Percentiles rank a stretch among this genome's conserved stretches.
Conservation (phyloP, 1,140 invertebrate species). For the Thalassaphorura encarpata region DNA sequence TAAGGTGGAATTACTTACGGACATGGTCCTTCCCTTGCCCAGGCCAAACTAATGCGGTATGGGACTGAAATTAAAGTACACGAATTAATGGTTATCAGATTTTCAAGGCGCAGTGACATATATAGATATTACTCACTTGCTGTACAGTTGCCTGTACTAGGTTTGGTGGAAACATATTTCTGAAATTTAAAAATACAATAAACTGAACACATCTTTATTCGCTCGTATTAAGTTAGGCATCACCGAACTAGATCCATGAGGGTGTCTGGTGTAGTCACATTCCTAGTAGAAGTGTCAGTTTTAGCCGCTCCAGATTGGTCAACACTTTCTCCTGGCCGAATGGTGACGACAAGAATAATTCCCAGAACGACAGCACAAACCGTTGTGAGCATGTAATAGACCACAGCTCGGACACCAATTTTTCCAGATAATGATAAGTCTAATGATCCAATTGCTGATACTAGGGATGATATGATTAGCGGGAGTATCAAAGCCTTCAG, state of each 20-base stretch:
- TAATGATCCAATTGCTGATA: conserved; percentile 45
- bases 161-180: conserved; percentile 87
- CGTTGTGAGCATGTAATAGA: conserved; percentile 67
- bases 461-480: conserved; percentile 51
- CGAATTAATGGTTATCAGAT: too few relatives aligned
- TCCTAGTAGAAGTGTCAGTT: too few relatives aligned
- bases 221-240: too few relatives aligned
- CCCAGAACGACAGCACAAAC: conserved; percentile 49
- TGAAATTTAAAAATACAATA: conserved; percentile 39
- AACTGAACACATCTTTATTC: not conserved
- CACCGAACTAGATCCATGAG: conserved; percentile 52
- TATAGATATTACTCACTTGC: too few relatives aligned
- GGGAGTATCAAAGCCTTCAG: conserved; percentile 55
- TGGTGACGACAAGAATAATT: conserved; percentile 50
- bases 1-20: too few relatives aligned
- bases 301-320: conserved; percentile 36
- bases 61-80: too few relatives aligned
- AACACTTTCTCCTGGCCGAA: conserved; percentile 52
- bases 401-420: conserved; percentile 56
- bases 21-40: too few relatives aligned
- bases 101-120: too few relatives aligned
- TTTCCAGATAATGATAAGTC: conserved; percentile 53
- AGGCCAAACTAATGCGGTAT: conserved; percentile 43
- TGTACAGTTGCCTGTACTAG: conserved; percentile 68
- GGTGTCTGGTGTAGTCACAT: conserved; percentile 46